Base-by-base conservation (phyloP, 2,113 vertebrate species). In the Centropristis striata region DNA sequence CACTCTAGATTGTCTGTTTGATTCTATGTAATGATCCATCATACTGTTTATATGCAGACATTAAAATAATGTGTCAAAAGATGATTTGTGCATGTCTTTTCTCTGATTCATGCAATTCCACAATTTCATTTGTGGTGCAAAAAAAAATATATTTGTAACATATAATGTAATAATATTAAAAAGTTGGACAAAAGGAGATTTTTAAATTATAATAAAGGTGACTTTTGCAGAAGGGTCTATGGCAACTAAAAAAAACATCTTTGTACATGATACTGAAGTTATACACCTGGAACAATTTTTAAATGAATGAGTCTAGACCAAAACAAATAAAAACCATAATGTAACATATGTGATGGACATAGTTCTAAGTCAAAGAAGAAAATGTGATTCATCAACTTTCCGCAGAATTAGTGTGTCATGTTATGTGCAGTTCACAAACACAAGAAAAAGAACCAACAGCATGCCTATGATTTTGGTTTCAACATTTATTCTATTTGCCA, bases 401-500 rank as follows among this genome's bases (percentile, higher is more conserved):
- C 23, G n/a, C 49, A 5, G 42, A 1, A 37, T 39, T 44, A 23
- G 8, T 36, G 14, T 11, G 12, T 16, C 21, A n/a, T 58, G 27
- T 69, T 25, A 27, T 66, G 15, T 55, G 32, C 42, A 36, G 7
- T 44, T 71, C 6, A 32, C 39, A 55, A 5, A 55, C 58, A 60
- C 12, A 41, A 36, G 50, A 67, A 4, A 16, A 32, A 72, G 28
- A 59, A 37, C 16, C 69, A 23, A 73, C 13, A 63, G 12, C 4
- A 46, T 5, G 4, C 3, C 14, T 7, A 16, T 37, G 14, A 44
- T 55, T 23, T 61, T 39, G 64, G 27, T 78, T 75, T 81, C 59
- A 81, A 39, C 5, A 32, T 91, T 87, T 91, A 87, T 92, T 91
- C 70, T 89, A 61, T 69, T 80, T 78, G 23, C 42, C 73, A 37